Conservation (phyloP, 2,797 vertebrate genomes). For the Podargus strigoides region DNA sequence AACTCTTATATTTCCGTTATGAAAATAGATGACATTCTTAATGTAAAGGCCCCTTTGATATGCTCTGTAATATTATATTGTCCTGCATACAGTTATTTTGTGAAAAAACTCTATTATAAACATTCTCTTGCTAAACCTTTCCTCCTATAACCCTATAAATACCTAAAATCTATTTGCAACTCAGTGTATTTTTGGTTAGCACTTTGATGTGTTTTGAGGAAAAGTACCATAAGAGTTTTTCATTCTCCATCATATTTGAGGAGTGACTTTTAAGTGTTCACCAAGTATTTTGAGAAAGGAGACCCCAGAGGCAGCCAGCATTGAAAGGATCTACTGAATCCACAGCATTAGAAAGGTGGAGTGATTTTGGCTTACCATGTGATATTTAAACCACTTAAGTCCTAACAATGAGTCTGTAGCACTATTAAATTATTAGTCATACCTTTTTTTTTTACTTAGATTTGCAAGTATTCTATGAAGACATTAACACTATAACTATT, state of each 20-base stretch:
- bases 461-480: not conserved
- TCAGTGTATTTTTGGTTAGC: not conserved
- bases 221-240: not conserved
- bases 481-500: not conserved
- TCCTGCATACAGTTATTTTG: not conserved
- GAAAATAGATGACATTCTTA: slow-evolving; percentile 36
- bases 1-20: slow-evolving; percentile 23
- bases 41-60: slow-evolving; percentile 5
- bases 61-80: not conserved
- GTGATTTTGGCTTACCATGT: not conserved
- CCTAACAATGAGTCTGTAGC: not conserved
- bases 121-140: not conserved
- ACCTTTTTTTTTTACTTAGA: not conserved
- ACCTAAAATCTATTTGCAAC: not conserved
- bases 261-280: not conserved
- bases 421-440: not conserved
- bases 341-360: not conserved
- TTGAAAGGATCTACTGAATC: not conserved
- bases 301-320: not conserved
- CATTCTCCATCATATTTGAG: not conserved
- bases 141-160: not conserved
- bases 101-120: not conserved
- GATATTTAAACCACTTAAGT: not conserved
- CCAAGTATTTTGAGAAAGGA: not conserved
- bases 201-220: not conserved